Evolutionary conservation across 2,113 vertebrate genomes (phyloP).

Genomic region (Collichthys lucidus): DNA sequence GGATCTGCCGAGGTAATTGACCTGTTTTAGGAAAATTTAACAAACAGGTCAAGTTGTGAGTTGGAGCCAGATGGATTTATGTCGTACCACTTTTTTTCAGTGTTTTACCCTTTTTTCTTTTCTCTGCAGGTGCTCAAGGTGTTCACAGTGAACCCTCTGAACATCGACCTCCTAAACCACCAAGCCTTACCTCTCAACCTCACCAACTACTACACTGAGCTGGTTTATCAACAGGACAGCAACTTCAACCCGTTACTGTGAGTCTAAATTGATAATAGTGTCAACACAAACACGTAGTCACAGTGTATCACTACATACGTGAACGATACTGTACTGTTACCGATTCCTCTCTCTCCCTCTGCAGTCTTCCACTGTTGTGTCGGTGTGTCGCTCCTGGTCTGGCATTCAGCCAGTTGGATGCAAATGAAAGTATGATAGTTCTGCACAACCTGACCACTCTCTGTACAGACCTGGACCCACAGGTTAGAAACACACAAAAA

Average conservation of each 20-base stretch:
- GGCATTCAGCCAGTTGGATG: conserved; percentile 67
- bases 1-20: conserved; percentile 70
- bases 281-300: no score
- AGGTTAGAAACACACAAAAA: conserved; percentile 53
- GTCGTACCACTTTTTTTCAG: background rate
- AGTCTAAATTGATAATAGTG: conserved; percentile 38
- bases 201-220: conserved; percentile 63
- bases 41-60: background rate
- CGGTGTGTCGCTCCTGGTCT: conserved; percentile 71
- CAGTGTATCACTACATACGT: background rate
- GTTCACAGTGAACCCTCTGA: conserved; percentile 75
- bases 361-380: conserved; percentile 72
- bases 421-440: conserved; percentile 30
- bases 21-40: fast-evolving
- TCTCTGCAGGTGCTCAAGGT: conserved; percentile 70
- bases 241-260: conserved; percentile 79
- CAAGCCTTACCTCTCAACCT: conserved; percentile 58
- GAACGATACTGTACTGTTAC: background rate
- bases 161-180: conserved; percentile 75
- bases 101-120: background rate
- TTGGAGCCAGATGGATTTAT: background rate
- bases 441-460: conserved; percentile 47
- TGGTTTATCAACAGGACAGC: conserved; percentile 74
- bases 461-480: conserved; percentile 68
- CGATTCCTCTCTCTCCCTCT: background rate